Evolutionary conservation across 2,113 vertebrate species (phyloP), one percentile per base, ranked within the genome.

Genomic region (Neodontobutis hainanensis): DNA sequence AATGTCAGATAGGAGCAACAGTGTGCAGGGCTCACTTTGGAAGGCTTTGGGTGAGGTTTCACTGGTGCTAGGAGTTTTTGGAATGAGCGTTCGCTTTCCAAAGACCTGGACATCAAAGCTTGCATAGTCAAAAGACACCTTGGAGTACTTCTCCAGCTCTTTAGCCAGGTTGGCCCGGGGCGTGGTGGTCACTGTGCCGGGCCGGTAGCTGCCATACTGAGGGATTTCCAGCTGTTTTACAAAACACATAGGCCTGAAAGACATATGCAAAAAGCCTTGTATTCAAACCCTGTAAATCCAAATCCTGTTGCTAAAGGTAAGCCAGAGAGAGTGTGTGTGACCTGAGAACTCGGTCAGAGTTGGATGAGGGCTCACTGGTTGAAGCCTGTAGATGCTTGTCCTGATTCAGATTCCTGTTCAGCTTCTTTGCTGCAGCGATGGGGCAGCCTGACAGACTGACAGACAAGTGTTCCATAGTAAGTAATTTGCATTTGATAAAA

Each of bases 81-180:
- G 96, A 87, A 96, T 95, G 84, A 99, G 95, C 94, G 97, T 94
- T 65, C 96, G 95, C 91, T 98, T 99, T 91, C 97, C 97, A 92
- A 99, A 99, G 93, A 99, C 97, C 94, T 99, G 97, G 91, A 97
- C 97, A 75, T 99, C 97, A 83, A 99, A 99, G 95, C 95, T 99
- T 94, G 97, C 96, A 95, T 99, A 99, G 95, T 99, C 97, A 77
- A 99, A 99, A 80, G 96, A 98, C 90, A 98, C 96, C 94, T 99
- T 98, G 91, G 97, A 99, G 93, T 99, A 98, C 75, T 98, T 99
- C 92, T 99, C 97, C 89, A 99, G 92, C 91, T 99, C 97, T 93
- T 98, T 99, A 84, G 97, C 97, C 92, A 99, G 91, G 93, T 96
- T 98, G 68, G 96, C 97, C 66, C 97, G 92, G 15, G 97, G 97